These are phyloP conservation scores for Shinisaurus crocodilurus DNA, from an alignment of 2,113 vertebrate species.

Conservation along the genomic window DNA sequence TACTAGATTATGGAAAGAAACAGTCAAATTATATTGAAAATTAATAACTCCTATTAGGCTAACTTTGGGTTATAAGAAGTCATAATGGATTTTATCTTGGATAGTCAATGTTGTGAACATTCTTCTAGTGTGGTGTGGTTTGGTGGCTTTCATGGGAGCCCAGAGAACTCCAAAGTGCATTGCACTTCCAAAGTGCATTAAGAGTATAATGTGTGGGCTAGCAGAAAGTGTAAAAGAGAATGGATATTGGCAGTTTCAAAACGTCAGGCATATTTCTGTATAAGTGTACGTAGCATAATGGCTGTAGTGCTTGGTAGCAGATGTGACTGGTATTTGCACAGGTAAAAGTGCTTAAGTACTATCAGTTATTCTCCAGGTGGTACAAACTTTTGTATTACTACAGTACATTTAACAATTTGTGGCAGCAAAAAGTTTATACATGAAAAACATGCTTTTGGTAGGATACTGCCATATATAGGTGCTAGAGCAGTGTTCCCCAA, in stretches of 20 bases:
- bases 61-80: constrained; percentile 22
- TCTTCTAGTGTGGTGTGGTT: not conserved
- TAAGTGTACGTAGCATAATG: not conserved
- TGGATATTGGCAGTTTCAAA: not conserved
- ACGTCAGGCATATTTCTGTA: not conserved
- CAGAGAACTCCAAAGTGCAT: not conserved
- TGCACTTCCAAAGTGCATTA: not conserved
- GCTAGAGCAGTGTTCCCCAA: too few relatives aligned
- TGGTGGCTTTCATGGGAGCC: not conserved
- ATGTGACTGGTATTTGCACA: not conserved
- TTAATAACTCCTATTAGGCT: constrained; percentile 34
- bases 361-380: not conserved
- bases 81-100: not conserved
- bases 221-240: not conserved
- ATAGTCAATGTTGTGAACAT: not conserved
- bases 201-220: not conserved
- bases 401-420: not conserved
- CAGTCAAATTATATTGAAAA: constrained; percentile 40
- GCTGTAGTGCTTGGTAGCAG: not conserved
- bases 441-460: not conserved
- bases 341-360: too few relatives aligned
- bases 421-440: not conserved
- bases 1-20: constrained; percentile 34
- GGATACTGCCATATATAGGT: not conserved
- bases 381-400: too few relatives aligned